Base-by-base conservation (phyloP, 2,888 invertebrate species). In the Zele albiditarsus region DNA sequence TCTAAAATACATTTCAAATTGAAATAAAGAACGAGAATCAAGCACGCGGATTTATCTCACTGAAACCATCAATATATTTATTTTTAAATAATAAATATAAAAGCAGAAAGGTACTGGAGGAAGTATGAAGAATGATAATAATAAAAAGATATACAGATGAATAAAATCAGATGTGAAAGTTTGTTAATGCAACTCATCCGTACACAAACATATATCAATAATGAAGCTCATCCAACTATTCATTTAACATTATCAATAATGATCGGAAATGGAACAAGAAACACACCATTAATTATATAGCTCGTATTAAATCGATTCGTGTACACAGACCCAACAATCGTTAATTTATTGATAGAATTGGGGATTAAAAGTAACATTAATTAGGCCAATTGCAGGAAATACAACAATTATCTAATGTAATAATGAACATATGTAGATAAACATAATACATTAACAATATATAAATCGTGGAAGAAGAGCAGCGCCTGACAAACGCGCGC, bases 401-500 rank as follows among this genome's bases (percentile, higher is more conserved):
- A 20, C 38, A 63, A 63, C 12, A 28, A 60, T 53, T 60, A 60
- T 28, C 60, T 0, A 63, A 31, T 12, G 16, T 20, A 20, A 16
- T 3, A 27, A 63, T 63, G 20, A 3, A 28, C 28, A 28, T 16
- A 60, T 60, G 25, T 6, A 20, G 4, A 60, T 27, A 62, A 25
- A 63, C 23, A 38, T 63, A 63, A 60, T 63, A n/a, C 38, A 63
- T 31, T 33, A 63, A 12, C 12, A 25, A 28, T 16, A 62, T 14
- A 63, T 63, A 27, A 31, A 63, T 63, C 12, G 25, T 46, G 63
- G 53, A 53, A 28, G 53, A 49, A 12, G 31, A 62, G 28, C 16
- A 20, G 16, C 12, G 62, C 31, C 60, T 71, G 25, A 71, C 63
- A 46, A 58, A 70, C 33, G 25, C 31, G 8, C 38, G 12, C n/a